These are phyloP conservation scores for Diaperis boleti DNA, from an alignment of 2,888 invertebrate species.

Conservation along the genomic window DNA sequence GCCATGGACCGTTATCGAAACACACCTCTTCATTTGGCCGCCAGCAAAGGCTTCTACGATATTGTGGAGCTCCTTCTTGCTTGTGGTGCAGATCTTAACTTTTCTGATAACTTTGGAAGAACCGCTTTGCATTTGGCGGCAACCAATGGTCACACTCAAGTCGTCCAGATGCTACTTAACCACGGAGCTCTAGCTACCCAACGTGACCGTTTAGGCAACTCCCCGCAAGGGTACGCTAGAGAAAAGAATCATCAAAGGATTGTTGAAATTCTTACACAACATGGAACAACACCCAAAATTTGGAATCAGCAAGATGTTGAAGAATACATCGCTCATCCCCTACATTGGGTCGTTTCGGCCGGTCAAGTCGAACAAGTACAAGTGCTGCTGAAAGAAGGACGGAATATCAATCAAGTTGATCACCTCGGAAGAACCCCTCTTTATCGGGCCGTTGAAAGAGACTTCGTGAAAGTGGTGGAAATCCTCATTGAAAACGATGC, in stretches of 20 bases:
- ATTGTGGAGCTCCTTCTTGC: background rate
- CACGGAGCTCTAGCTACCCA: background rate
- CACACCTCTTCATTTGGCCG: slow-evolving; percentile 22
- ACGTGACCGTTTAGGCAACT: slow-evolving; percentile 12
- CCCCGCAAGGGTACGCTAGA: background rate
- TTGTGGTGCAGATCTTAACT: slow-evolving; percentile 14
- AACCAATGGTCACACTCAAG: background rate
- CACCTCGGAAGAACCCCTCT: background rate
- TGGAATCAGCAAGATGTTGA: background rate
- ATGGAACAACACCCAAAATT: background rate
- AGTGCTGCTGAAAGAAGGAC: slow-evolving; percentile 6
- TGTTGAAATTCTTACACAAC: background rate
- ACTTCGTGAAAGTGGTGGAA: background rate
- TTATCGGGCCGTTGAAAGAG: background rate
- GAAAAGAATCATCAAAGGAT: background rate
- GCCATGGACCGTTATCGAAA: slow-evolving; percentile 20
- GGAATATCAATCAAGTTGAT: background rate
- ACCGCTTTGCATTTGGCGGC: slow-evolving; percentile 15
- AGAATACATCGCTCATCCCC: background rate
- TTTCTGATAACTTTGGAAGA: slow-evolving; percentile 13
- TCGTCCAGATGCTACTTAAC: slow-evolving; percentile 1
- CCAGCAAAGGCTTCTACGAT: background rate
- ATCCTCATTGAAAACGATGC: slow-evolving; percentile 1
- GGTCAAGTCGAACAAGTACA: slow-evolving; percentile 7
- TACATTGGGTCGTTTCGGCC: slow-evolving; percentile 17